Evolutionary conservation across 2,797 vertebrate genomes (phyloP).

Genomic region (Crax fasciolata): DNA sequence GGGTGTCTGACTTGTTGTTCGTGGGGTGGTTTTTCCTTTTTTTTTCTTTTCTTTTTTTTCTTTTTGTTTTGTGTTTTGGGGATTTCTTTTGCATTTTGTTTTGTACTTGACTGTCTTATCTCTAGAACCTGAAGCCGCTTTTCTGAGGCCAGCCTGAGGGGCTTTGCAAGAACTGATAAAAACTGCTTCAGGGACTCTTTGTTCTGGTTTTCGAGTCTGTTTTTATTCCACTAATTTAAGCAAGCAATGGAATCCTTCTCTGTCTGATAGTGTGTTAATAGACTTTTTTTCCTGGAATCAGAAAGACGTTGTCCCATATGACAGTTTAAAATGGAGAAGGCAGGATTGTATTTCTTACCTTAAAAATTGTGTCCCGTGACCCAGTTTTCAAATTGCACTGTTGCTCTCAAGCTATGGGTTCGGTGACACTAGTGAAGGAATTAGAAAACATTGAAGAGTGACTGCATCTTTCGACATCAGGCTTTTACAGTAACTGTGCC

Average conservation of each 20-base stretch:
- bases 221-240: conserved; percentile 27
- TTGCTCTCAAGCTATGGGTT: background rate
- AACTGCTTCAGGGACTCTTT: background rate
- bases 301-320: background rate
- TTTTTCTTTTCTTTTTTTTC: background rate
- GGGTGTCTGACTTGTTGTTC: background rate
- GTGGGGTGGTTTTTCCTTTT: too few species aligned
- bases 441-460: background rate
- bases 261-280: background rate
- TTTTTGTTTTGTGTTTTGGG: background rate
- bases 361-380: background rate
- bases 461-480: background rate
- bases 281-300: background rate
- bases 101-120: background rate
- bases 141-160: background rate
- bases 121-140: background rate
- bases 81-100: background rate
- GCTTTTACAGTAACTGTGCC: background rate
- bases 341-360: background rate
- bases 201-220: background rate
- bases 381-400: background rate
- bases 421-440: background rate
- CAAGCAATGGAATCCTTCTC: background rate
- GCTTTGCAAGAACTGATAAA: background rate
- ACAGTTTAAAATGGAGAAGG: background rate